Base-by-base conservation (phyloP, 1,140 invertebrate species). In the Agraylea sexmaculata region DNA sequence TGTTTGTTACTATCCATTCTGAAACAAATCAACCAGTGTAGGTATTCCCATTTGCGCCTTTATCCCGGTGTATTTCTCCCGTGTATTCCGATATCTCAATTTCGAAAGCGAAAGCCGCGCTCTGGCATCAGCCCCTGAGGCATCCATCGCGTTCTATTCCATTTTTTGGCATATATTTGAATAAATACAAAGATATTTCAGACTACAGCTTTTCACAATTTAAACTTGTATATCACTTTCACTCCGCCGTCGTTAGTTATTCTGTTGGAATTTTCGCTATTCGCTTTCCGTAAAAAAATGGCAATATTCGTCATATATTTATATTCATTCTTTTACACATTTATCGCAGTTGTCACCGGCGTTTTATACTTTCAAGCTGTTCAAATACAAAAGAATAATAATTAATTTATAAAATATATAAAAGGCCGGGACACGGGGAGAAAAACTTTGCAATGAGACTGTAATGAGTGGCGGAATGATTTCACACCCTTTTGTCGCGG, bases 381-480 rank as follows among this genome's bases (percentile, higher is more conserved):
- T 22, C 10, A 15, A 16, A 21, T n/a, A 4, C 32, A 5, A 17
- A 11, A 23, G 21, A 42, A 22, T 33, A 42, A 35, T 23, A 30
- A 30, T 30, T 34, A 17, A 34, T n/a, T n/a, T n/a, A n/a, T n/a
- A n/a, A n/a, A n/a, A n/a, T n/a, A n/a, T n/a, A n/a, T n/a, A n/a
- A n/a, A n/a, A n/a, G n/a, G n/a, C n/a, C n/a, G n/a, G n/a, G n/a
- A n/a, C n/a, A n/a, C n/a, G n/a, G n/a, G 23, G 32, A 27, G 19
- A 28, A 42, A n/a, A n/a, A 21, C 25, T 22, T 28, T 6, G 6
- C 8, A 38, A 39, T 39, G 45, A 48, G n/a, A n/a, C n/a, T n/a
- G n/a, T 48, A 48, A 48, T 28, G 40, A 45, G 40, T 42, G 38
- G 40, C 27, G 39, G 34, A 44, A 44, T 48, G 42, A 41, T 43